A percentile compares a stretch with the other conserved stretches of the same genome.
phyloP scores from a whole-genome alignment of 2,888 invertebrate genomes.

The Sicus ferrugineus region DNA sequence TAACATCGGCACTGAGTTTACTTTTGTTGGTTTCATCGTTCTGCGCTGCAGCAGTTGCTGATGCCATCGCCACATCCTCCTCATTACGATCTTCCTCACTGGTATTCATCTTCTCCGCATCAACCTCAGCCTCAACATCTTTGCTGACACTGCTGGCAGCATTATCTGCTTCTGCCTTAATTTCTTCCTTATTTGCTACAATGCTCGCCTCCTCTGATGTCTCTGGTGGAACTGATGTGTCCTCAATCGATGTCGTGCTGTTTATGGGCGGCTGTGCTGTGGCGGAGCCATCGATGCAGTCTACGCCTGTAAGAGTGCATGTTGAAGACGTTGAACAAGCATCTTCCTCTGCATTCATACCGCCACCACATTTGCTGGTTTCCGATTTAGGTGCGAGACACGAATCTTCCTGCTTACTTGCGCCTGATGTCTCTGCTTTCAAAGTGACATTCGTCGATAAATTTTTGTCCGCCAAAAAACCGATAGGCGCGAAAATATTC shows the following conservation, averaged over 20 bases:
- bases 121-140: background rate
- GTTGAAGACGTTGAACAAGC: slow-evolving; percentile 30
- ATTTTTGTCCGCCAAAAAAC: slow-evolving; percentile 35
- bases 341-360: slow-evolving; percentile 27
- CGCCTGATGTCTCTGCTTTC: background rate
- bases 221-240: background rate
- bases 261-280: background rate
- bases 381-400: background rate
- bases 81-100: slow-evolving; percentile 53
- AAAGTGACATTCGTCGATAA: background rate
- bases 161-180: slow-evolving; percentile 12
- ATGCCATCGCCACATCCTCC: slow-evolving; percentile 24
- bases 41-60: slow-evolving; percentile 40
- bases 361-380: background rate
- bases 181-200: background rate
- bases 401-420: background rate
- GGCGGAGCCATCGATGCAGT: slow-evolving; percentile 21
- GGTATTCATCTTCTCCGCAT: slow-evolving; percentile 55
- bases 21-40: slow-evolving; percentile 28
- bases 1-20: slow-evolving; percentile 34
- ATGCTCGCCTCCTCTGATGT: background rate
- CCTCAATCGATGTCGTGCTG: background rate
- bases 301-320: slow-evolving; percentile 26
- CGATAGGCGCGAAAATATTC: slow-evolving; percentile 36
- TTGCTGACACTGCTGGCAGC: background rate